Conservation (phyloP, 2,888 invertebrate genomes). For the Tricholauxania praeusta region DNA sequence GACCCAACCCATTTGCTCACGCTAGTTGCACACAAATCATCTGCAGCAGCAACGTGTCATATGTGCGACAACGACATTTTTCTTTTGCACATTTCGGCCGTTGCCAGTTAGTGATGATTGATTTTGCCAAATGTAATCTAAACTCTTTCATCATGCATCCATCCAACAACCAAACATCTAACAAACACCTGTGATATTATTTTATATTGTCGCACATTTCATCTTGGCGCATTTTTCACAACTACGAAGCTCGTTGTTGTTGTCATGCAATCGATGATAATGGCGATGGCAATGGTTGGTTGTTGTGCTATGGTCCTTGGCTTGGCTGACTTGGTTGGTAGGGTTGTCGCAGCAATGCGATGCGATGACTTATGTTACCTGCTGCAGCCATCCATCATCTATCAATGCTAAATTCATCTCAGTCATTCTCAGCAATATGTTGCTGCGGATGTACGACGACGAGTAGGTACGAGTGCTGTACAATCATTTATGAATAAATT, state of each 20-base stretch:
- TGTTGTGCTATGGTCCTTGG: constrained; percentile 39
- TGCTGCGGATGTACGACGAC: constrained; percentile 50
- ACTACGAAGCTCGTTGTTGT: constrained; percentile 40
- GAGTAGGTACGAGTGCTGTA: constrained; percentile 40
- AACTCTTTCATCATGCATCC: constrained; percentile 54
- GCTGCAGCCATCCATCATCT: constrained; percentile 58
- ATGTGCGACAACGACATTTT: no score
- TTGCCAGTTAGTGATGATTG: constrained; percentile 50
- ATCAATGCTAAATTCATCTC: constrained; percentile 64
- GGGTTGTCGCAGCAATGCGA: constrained; percentile 40
- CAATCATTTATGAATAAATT: constrained; percentile 64
- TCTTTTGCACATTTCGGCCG: no score
- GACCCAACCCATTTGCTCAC: no score
- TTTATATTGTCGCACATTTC: constrained; percentile 60
- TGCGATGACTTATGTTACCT: constrained; percentile 61
- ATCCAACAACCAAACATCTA: constrained; percentile 31
- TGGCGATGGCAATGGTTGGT: constrained; percentile 14
- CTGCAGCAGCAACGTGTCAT: no score
- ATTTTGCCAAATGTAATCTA: constrained; percentile 55
- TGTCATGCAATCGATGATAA: background rate
- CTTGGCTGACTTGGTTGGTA: constrained; percentile 20
- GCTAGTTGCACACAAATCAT: no score
- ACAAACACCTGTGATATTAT: constrained; percentile 63
- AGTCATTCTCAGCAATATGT: constrained; percentile 52
- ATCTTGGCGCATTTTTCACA: constrained; percentile 38